Percentiles rank a stretch among this genome's conserved stretches.
These are phyloP conservation scores for Propithecus coquereli DNA, from an alignment of 2,113 vertebrate genomes.

Conservation along the genomic window DNA sequence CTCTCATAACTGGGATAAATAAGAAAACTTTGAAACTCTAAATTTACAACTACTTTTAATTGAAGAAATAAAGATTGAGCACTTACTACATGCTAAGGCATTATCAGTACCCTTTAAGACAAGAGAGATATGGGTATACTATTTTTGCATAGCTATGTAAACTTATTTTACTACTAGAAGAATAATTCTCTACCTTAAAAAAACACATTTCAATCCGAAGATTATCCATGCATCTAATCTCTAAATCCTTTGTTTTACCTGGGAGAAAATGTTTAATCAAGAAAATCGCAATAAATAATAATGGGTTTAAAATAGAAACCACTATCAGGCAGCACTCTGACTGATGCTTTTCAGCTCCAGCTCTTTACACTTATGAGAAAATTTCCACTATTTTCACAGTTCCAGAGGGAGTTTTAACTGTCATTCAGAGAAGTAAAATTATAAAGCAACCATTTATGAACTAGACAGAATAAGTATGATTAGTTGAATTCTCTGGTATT, in stretches of 20 bases:
- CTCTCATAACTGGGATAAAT: constrained; percentile 22
- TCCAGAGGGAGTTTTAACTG: constrained; percentile 14
- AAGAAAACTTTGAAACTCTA: not conserved
- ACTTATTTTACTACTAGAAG: not conserved
- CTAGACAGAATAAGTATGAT: constrained; percentile 1
- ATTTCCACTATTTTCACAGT: not conserved
- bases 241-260: constrained; percentile 31
- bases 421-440: not conserved
- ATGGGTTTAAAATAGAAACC: constrained; percentile 18
- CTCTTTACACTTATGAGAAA: constrained; percentile 20
- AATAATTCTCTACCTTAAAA: not conserved
- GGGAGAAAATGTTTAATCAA: constrained; percentile 42
- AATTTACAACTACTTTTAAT: not conserved
- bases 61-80: not conserved
- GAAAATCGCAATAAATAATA: not conserved
- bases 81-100: not conserved
- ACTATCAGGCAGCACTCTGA: not conserved
- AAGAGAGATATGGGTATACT: not conserved
- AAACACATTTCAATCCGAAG: not conserved
- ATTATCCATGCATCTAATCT: not conserved
- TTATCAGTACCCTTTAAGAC: not conserved
- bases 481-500: constrained; percentile 31
- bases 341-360: constrained; percentile 24
- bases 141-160: not conserved
- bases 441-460: constrained; percentile 23